phyloP scores from a whole-genome alignment of 2,113 vertebrate species.

The Passer domesticus region DNA sequence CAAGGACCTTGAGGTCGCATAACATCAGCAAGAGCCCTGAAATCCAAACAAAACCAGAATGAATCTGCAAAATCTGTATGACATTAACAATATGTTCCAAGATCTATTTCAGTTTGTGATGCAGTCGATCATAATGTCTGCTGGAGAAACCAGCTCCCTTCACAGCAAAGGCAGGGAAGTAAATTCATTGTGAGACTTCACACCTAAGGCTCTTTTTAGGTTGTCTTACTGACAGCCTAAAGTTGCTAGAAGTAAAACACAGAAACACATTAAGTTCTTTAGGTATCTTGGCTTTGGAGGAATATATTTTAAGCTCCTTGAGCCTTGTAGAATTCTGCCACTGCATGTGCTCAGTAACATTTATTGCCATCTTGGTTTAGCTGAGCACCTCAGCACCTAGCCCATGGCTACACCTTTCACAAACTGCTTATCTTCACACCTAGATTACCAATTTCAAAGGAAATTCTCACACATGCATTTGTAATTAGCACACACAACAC shows the following conservation, averaged over 20 bases:
- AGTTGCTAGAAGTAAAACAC: background rate
- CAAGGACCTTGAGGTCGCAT: slow-evolving; percentile 93
- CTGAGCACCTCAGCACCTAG: background rate
- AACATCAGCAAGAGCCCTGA: slow-evolving; percentile 94
- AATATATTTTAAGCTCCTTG: background rate
- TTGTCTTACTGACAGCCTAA: background rate
- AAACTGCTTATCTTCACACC: background rate
- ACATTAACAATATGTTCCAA: background rate
- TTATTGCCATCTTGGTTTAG: background rate
- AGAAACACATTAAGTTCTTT: background rate
- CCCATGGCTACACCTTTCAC: background rate
- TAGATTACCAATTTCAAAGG: background rate
- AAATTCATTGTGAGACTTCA: slow-evolving; percentile 4
- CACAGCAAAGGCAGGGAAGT: background rate
- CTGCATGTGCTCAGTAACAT: background rate
- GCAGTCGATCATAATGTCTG: background rate
- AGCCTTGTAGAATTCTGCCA: background rate
- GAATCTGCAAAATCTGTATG: background rate
- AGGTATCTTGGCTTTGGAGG: background rate
- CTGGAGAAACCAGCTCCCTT: background rate
- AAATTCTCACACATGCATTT: background rate
- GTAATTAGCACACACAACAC: background rate
- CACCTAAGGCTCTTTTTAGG: background rate
- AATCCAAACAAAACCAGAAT: slow-evolving; percentile 40
- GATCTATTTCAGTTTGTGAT: background rate